Percentiles rank a stretch among this genome's conserved stretches.
Evolutionary conservation across 2,797 vertebrate species (phyloP).

Genomic region (Falco concolor): DNA sequence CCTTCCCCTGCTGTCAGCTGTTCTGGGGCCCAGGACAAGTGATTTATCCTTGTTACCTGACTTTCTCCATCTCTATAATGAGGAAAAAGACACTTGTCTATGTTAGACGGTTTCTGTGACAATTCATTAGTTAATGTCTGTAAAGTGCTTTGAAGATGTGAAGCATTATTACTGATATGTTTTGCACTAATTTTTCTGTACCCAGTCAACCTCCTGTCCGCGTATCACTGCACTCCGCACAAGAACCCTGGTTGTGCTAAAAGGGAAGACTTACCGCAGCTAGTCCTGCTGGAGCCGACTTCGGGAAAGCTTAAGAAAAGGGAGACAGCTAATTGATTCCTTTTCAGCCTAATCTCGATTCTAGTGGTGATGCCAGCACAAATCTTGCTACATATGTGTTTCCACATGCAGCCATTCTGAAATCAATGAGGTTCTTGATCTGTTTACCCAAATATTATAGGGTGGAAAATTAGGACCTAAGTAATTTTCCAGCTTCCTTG

Average conservation of each 20-base stretch:
- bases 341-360: not conserved
- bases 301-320: not conserved
- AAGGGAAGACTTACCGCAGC: not conserved
- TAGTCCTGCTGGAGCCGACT: not conserved
- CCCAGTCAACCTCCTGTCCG: not conserved
- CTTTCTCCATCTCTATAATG: conserved; percentile 4
- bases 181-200: conserved; percentile 12
- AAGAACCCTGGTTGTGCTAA: not conserved
- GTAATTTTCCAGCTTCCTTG: not conserved
- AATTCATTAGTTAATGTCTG: conserved; percentile 2
- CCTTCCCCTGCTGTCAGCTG: not conserved
- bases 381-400: not conserved
- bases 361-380: not conserved
- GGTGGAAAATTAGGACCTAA: not conserved
- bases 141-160: not conserved
- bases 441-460: not conserved
- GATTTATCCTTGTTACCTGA: not conserved
- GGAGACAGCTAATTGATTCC: not conserved
- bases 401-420: not conserved
- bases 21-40: not conserved
- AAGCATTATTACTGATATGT: not conserved
- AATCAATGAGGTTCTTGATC: not conserved
- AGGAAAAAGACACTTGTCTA: not conserved
- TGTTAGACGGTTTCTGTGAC: not conserved
- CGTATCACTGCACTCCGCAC: not conserved